phyloP scores from a whole-genome alignment of 2,113 vertebrate species.

The Siniperca chuatsi region DNA sequence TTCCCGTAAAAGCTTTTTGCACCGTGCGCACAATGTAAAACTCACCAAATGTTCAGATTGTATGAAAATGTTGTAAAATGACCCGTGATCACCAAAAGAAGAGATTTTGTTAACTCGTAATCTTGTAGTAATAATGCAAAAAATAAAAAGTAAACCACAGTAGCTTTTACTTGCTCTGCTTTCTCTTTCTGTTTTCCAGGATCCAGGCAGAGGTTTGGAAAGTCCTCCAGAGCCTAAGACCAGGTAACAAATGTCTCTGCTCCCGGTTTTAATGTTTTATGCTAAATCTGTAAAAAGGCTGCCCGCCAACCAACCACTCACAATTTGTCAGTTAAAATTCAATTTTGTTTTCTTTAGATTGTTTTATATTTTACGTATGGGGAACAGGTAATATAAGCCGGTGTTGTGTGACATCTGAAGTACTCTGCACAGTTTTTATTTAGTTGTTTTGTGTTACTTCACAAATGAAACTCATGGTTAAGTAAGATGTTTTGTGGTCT shows the following conservation, averaged over 20 bases:
- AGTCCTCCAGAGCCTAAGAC: not conserved
- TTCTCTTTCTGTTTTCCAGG: not conserved
- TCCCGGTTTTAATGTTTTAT: not conserved
- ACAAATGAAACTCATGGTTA: not conserved
- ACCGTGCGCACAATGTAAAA: too few species aligned
- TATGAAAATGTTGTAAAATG: too few species aligned
- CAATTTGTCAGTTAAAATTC: too few species aligned
- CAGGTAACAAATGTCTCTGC: slow-evolving; percentile 16
- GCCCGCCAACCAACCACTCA: not conserved
- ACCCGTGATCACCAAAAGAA: too few species aligned
- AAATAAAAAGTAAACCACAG: too few species aligned
- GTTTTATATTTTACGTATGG: not conserved
- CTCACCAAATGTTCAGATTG: too few species aligned
- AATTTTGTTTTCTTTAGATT: not conserved
- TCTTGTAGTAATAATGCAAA: too few species aligned
- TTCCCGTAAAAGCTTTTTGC: too few species aligned
- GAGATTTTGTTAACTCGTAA: too few species aligned
- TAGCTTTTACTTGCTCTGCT: too few species aligned
- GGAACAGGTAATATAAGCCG: not conserved
- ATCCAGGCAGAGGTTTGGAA: not conserved
- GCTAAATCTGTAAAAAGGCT: not conserved
- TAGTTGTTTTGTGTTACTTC: not conserved
- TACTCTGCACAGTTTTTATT: too few species aligned
- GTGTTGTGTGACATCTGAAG: too few species aligned
- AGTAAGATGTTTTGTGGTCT: not conserved